Evolutionary conservation across 2,797 vertebrate genomes (phyloP).

Genomic region (Catharus ustulatus): DNA sequence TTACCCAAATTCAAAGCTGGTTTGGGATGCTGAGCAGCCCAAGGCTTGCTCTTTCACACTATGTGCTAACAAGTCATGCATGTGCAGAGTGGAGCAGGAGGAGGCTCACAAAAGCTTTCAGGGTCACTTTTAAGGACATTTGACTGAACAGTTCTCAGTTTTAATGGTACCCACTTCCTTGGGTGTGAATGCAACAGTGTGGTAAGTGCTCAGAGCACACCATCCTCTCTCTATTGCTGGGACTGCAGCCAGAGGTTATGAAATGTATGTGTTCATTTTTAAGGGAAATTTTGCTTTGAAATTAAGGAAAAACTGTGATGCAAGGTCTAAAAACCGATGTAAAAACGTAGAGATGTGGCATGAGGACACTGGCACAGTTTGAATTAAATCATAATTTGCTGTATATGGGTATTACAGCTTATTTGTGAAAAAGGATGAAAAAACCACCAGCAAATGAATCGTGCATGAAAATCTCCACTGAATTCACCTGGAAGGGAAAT

Average conservation of each 20-base stretch:
- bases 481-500: neutral
- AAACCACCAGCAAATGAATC: neutral
- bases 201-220: neutral
- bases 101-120: neutral
- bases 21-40: neutral
- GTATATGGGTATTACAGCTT: neutral
- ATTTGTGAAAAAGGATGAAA: neutral
- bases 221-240: neutral
- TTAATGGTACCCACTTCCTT: accelerated
- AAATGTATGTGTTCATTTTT: neutral
- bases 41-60: neutral
- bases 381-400: neutral
- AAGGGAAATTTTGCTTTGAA: neutral
- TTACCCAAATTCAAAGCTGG: neutral
- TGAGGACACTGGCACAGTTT: neutral
- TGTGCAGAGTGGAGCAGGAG: neutral
- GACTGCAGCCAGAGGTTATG: neutral
- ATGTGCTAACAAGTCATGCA: accelerated
- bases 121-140: neutral
- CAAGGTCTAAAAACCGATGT: neutral
- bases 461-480: accelerated
- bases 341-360: neutral
- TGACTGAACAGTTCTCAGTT: neutral
- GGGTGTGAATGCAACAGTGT: neutral
- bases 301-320: neutral